Base-by-base conservation (phyloP, 2,113 vertebrate species). In the Fregetta grallaria region DNA sequence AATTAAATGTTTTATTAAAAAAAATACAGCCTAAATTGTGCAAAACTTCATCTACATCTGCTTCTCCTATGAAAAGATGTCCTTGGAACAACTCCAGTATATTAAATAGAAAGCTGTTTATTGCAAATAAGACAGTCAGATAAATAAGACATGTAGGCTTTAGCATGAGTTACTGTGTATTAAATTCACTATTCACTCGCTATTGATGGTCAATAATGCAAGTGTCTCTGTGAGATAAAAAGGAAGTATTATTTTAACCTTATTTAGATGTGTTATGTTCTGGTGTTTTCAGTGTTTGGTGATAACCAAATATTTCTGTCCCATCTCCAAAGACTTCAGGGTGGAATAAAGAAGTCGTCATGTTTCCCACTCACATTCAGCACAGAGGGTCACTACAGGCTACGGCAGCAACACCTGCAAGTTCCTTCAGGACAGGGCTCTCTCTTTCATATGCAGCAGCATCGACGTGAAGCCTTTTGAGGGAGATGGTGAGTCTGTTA, bases 31-130 rank as follows among this genome's bases (percentile, higher is more conserved):
- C 87, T 97, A 98, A 98, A 97, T 98, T 98, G 97, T 97, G 96
- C 94, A 98, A 98, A 98, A 98, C 98, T 98, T 98, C 98, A 98
- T 97, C 97, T 98, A 96, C 98, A 98, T 98, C 98, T 98, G 98
- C 97, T 98, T 97, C 90, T 83, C 74, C 81, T 86, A 76, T 98
- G 97, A 98, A 99, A 98, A 97, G 97, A 98, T 79, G 98, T 98
- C 98, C 98, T 98, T 98, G 98, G 98, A 98, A 97, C 96, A 97
- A 97, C 97, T 98, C 98, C 98, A 98, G 96, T 96, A 94, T 91
- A 95, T 92, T 98, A 98, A 98, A 97, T 97, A 96, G 96, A 92
- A 98, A 97, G 78, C 90, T 50, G 52, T 97, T 97, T 97, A 95
- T 97, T 96, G 93, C 94, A 96, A 94, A 96, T 74, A 96, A 97